phyloP scores from a whole-genome alignment of 2,797 vertebrate genomes.

The Poeciliopsis gracilis region DNA sequence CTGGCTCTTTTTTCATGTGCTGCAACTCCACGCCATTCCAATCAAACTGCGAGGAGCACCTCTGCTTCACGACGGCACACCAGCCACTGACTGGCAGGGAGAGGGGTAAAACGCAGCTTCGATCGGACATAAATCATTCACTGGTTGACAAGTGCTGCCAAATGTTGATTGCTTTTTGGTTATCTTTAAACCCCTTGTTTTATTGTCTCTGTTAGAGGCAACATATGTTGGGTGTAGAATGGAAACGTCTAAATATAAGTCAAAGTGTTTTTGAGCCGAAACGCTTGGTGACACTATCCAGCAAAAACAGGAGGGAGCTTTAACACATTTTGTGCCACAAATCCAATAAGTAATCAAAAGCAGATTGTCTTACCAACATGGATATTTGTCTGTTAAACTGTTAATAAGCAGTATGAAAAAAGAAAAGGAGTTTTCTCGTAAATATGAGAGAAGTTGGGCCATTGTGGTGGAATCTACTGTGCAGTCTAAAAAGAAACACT shows the following conservation, averaged over 20 bases:
- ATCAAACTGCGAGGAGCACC: conserved; percentile 66
- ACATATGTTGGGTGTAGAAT: conserved; percentile 57
- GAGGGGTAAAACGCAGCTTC: conserved; percentile 51
- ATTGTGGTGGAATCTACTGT: conserved; percentile 3
- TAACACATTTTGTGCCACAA: conserved; percentile 19
- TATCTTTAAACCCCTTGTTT: conserved; percentile 71
- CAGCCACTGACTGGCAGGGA: conserved; percentile 62
- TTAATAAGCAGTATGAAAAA: conserved; percentile 1
- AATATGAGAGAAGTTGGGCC: conserved; percentile 24
- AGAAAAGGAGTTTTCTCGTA: background rate
- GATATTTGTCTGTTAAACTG: conserved; percentile 7
- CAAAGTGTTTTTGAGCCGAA: conserved; percentile 22
- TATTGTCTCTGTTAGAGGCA: conserved; percentile 53
- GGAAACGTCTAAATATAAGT: conserved; percentile 44
- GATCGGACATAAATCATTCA: conserved; percentile 75
- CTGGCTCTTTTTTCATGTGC: conserved; percentile 72
- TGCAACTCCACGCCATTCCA: conserved; percentile 68
- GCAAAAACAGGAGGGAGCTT: conserved; percentile 9
- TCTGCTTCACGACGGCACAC: conserved; percentile 63
- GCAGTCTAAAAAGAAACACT: conserved; percentile 1
- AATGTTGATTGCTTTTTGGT: conserved; percentile 74
- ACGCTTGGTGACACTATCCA: conserved; percentile 4
- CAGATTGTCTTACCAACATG: conserved; percentile 9
- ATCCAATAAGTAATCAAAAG: conserved; percentile 33
- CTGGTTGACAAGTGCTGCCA: conserved; percentile 64